These are phyloP conservation scores for Callosobruchus maculatus DNA, from an alignment of 2,888 invertebrate genomes.

Conservation along the genomic window DNA sequence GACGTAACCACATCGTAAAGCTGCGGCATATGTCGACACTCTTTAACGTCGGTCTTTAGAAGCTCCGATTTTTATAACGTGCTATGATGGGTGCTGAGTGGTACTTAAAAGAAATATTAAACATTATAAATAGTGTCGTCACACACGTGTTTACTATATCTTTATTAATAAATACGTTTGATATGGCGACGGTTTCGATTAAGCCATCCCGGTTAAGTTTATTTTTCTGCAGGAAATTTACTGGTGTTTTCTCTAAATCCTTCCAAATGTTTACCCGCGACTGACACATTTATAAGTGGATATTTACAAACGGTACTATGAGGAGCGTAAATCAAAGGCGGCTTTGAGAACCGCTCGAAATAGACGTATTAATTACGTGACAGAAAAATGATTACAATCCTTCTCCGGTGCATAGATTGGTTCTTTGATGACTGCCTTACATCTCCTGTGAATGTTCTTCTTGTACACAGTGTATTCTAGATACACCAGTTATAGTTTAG, in stretches of 20 bases:
- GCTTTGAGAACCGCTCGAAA: not conserved
- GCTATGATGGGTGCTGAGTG: not conserved
- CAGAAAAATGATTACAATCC: not conserved
- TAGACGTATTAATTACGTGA: not conserved
- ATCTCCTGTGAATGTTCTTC: not conserved
- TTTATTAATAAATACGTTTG: constrained; percentile 38
- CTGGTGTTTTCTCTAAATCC: constrained; percentile 33
- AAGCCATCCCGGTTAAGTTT: constrained; percentile 29
- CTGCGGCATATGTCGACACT: not conserved
- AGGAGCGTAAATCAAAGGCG: not conserved
- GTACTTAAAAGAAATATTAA: constrained; percentile 19
- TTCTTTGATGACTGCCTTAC: not conserved
- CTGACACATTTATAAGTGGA: constrained; percentile 38
- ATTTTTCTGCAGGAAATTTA: constrained; percentile 34
- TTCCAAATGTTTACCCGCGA: constrained; percentile 34
- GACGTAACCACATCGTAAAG: not conserved
- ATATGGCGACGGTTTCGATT: constrained; percentile 30
- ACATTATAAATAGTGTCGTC: constrained; percentile 23
- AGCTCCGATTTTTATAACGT: not conserved
- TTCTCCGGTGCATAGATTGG: not conserved
- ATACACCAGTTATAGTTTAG: too few relatives aligned
- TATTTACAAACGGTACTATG: not conserved
- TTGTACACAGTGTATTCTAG: too few relatives aligned
- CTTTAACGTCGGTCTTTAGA: not conserved
- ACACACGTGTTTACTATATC: constrained; percentile 37